Conservation (phyloP, 64 coral and sea anemone genomes). For the Actinia equina region DNA sequence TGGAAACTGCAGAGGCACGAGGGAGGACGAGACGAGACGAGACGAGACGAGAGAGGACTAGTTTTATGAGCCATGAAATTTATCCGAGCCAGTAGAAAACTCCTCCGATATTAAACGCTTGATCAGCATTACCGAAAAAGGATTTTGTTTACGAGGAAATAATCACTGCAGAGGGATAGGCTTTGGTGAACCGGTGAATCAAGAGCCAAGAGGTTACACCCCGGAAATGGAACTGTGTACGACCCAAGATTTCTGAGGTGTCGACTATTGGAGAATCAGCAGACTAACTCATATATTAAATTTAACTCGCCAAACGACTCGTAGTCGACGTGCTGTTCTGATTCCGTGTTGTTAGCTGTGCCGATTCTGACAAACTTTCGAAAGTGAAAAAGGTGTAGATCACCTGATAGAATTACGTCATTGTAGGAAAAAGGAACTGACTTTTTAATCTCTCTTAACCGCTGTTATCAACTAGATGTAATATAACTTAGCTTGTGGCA, state of each 20-base stretch:
- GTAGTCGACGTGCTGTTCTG: not conserved
- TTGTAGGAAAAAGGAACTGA: not conserved
- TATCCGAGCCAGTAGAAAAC: too few relatives aligned
- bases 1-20: too few relatives aligned
- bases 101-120: too few relatives aligned
- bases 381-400: not conserved
- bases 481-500: not conserved
- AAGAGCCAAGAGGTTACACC: not conserved
- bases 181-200: not conserved
- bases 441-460: conserved; percentile 1
- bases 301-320: not conserved
- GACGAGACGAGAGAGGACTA: too few relatives aligned
- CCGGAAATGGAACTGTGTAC: not conserved
- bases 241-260: too few relatives aligned
- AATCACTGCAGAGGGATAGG: too few relatives aligned
- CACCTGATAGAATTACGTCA: not conserved
- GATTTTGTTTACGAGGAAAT: too few relatives aligned
- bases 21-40: too few relatives aligned
- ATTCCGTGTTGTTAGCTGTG: not conserved
- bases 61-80: too few relatives aligned
- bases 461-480: not conserved
- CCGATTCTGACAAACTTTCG: not conserved
- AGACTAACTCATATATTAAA: not conserved
- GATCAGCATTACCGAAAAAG: too few relatives aligned
- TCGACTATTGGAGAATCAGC: too few relatives aligned